phyloP scores from a whole-genome alignment of 2,888 invertebrate genomes.

The Drosophila falleni region DNA sequence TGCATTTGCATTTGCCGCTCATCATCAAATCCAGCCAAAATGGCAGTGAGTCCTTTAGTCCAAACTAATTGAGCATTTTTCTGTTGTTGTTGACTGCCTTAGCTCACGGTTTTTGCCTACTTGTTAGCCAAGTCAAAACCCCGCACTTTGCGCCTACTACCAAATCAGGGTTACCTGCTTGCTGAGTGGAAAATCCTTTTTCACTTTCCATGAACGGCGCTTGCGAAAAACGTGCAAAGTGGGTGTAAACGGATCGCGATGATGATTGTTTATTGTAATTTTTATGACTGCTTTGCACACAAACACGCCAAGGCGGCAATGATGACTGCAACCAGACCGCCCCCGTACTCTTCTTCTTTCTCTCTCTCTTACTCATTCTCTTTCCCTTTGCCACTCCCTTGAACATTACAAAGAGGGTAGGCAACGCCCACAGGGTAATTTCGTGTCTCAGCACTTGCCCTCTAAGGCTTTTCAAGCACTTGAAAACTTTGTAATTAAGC shows the following conservation, averaged over 20 bases:
- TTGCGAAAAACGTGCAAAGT: constrained; percentile 81
- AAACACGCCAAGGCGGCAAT: constrained; percentile 78
- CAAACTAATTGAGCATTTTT: constrained; percentile 77
- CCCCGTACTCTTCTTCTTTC: background rate
- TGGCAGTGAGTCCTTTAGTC: constrained; percentile 54
- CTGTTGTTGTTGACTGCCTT: constrained; percentile 61
- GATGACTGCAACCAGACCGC: constrained; percentile 64
- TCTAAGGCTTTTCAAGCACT: constrained; percentile 31
- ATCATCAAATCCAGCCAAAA: constrained; percentile 51
- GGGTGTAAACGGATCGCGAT: constrained; percentile 82
- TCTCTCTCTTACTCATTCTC: background rate
- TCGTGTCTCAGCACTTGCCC: constrained; percentile 28
- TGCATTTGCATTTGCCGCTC: constrained; percentile 44
- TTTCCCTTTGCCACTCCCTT: background rate
- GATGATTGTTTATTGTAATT: constrained; percentile 83
- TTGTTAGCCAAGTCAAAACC: constrained; percentile 51
- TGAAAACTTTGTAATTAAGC: constrained; percentile 73
- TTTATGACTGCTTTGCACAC: constrained; percentile 83
- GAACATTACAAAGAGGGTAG: constrained; percentile 16
- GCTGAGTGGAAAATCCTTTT: constrained; percentile 69
- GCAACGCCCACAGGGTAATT: constrained; percentile 25
- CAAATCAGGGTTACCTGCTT: constrained; percentile 16
- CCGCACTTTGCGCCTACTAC: constrained; percentile 4
- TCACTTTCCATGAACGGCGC: constrained; percentile 60
- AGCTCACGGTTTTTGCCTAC: constrained; percentile 67